phyloP scores from a whole-genome alignment of 2,113 vertebrate species.

The Garra rufa region DNA sequence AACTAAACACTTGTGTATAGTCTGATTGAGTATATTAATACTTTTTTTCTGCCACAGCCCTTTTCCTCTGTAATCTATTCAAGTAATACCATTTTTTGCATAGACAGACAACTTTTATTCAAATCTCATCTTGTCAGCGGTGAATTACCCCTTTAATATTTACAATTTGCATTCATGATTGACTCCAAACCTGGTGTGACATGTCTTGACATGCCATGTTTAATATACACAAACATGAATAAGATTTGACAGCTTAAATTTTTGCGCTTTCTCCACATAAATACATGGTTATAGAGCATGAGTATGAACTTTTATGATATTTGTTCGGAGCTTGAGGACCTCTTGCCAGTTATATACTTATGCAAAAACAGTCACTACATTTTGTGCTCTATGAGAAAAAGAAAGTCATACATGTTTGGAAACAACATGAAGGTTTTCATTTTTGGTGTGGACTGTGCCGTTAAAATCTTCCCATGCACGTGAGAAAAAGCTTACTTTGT shows the following conservation, averaged over 20 bases:
- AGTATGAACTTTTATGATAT: not conserved
- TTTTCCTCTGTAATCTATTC: not conserved
- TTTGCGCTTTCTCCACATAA: not conserved
- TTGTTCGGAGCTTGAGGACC: not conserved
- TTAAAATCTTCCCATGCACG: not conserved
- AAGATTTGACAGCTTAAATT: conserved; percentile 1
- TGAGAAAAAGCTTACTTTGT: not conserved
- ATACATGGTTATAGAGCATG: not conserved
- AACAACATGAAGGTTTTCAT: not conserved
- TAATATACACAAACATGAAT: not conserved
- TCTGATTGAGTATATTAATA: too few relatives aligned
- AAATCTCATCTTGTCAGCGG: not conserved
- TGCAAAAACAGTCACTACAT: not conserved
- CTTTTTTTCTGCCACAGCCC: not conserved
- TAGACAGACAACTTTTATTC: not conserved
- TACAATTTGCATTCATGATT: not conserved
- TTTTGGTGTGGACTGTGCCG: not conserved
- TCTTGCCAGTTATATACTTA: not conserved
- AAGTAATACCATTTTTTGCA: not conserved
- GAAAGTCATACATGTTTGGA: not conserved
- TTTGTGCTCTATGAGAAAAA: not conserved
- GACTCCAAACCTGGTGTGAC: not conserved
- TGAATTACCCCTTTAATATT: not conserved
- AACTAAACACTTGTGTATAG: not conserved
- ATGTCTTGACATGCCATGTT: not conserved